Evolutionary conservation across 2,797 vertebrate species (phyloP), one percentile per base, ranked within the genome.

Genomic region (Fistularia tabacaria): DNA sequence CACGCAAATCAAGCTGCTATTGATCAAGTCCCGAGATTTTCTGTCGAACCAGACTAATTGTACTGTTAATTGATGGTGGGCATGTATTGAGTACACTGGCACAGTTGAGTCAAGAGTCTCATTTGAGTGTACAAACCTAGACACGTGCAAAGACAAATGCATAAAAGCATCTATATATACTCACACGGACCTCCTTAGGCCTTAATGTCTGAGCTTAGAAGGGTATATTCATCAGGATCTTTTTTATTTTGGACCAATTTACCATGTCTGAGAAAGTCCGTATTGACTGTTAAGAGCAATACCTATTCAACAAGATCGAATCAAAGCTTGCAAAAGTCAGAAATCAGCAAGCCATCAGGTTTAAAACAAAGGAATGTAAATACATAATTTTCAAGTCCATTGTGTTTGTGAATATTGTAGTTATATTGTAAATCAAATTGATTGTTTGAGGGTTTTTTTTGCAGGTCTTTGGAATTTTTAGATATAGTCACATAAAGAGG

Each of bases 51-150:
- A 70, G 63, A 82, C 62, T 80, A 82, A 80, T 73, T 51, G 59
- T 64, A 59, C 67, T 59, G 59, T 76, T 89, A 84, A 88, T 88
- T 86, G 84, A 84, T 62, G 59, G 54, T 48, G 38, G 49, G 56
- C 67, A 45, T 57, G 48, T 76, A 89, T 87, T 3, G 65, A 87
- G 64, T 65, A 44, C 51, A 11, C 49, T 50, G n/a, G 14, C 55
- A 69, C 10, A 36, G 15, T 54, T 49, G 40, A 54, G 71, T 85
- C 59, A 38, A 72, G 80, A 64, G 57, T 73, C 51, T 71, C 51
- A 68, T 79, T 77, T 75, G 48, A 70, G 11, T 14, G 3, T 45
- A 14, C 64, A 40, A 37, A 40, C 43, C 36, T 10, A 49, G 36
- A 8, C 54, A 52, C 10, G 11, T 1, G 1, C 11, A 51, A 36